Conservation (phyloP, 92 coral and sea anemone species). For the Actinostola sp. region DNA sequence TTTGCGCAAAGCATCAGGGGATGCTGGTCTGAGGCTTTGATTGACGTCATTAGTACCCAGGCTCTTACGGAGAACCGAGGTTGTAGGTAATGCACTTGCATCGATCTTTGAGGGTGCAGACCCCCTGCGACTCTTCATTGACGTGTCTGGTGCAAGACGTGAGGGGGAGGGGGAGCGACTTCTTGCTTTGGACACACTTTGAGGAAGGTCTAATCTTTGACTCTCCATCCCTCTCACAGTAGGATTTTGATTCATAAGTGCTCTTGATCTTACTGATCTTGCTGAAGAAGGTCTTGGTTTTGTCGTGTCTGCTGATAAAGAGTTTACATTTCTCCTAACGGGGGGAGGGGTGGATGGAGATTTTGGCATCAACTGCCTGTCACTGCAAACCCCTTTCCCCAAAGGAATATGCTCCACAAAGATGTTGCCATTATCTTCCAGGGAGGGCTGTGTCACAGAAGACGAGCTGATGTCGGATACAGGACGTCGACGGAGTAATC, state of each 20-base stretch:
- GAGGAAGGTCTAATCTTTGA: constrained; percentile 24
- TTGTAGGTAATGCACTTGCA: constrained; percentile 38
- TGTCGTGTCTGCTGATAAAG: constrained; percentile 13
- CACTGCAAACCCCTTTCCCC: neutral
- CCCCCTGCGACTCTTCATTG: constrained; percentile 41
- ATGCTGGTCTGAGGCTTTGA: constrained; percentile 44
- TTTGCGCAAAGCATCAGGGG: constrained; percentile 39
- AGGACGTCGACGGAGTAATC: constrained; percentile 18
- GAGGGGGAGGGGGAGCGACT: constrained; percentile 36
- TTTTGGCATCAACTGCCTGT: constrained; percentile 3
- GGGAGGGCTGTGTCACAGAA: neutral
- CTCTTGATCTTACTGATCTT: constrained; percentile 11
- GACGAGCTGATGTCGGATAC: constrained; percentile 23
- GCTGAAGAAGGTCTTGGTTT: constrained; percentile 34
- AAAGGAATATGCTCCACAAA: constrained; percentile 15
- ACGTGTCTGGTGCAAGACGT: constrained; percentile 13
- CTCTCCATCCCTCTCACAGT: constrained; percentile 20
- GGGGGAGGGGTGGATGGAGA: constrained; percentile 32
- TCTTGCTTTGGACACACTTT: neutral
- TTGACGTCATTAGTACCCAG: constrained; percentile 43
- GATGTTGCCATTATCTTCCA: constrained; percentile 5
- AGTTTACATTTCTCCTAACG: constrained; percentile 9
- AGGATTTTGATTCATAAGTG: neutral
- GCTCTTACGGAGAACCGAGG: constrained; percentile 57
- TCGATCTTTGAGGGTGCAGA: constrained; percentile 63